Conservation (phyloP, 1,140 invertebrate species). For the Lordiphosa mommai region DNA sequence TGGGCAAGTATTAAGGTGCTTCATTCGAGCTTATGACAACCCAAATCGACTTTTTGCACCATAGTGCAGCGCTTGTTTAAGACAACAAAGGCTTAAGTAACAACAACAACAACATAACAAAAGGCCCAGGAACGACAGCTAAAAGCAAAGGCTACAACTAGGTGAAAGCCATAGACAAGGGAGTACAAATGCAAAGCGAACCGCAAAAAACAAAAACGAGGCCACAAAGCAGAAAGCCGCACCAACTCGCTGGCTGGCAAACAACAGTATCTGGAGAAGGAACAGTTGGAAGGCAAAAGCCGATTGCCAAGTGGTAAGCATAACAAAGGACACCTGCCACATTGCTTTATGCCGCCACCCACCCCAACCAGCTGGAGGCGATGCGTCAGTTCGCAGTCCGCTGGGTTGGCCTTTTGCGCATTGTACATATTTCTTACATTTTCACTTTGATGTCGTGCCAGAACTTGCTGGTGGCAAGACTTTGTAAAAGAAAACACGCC, state of each 20-base stretch:
- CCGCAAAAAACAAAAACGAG: slow-evolving; percentile 40
- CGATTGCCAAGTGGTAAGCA: slow-evolving; percentile 75
- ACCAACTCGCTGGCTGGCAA: slow-evolving; percentile 7
- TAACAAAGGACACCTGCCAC: slow-evolving; percentile 74
- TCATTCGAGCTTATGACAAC: too few species aligned
- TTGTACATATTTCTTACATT: slow-evolving; percentile 65
- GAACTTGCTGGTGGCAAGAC: slow-evolving; percentile 26
- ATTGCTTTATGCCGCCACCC: slow-evolving; percentile 25
- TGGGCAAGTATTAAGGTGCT: too few species aligned
- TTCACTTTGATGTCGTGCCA: slow-evolving; percentile 53
- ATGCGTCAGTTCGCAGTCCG: slow-evolving; percentile 22
- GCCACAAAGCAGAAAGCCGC: slow-evolving; percentile 43
- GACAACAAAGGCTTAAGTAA: slow-evolving; percentile 57
- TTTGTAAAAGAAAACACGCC: slow-evolving; percentile 29
- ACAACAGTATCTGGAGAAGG: slow-evolving; percentile 6
- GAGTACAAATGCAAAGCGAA: slow-evolving; percentile 34
- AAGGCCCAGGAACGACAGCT: slow-evolving; percentile 14
- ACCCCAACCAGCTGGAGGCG: slow-evolving; percentile 2
- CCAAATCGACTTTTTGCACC: too few species aligned
- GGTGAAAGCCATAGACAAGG: slow-evolving; percentile 44
- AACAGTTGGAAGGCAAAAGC: slow-evolving; percentile 39
- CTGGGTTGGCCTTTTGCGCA: slow-evolving; percentile 52
- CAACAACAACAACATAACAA: slow-evolving; percentile 30
- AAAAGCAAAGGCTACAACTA: slow-evolving; percentile 23
- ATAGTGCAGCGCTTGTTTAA: slow-evolving; percentile 40